A percentile compares a stretch with the other conserved stretches of the same genome.
These are phyloP conservation scores for Aplocera efformata DNA, from an alignment of 2,888 invertebrate genomes.

Conservation along the genomic window DNA sequence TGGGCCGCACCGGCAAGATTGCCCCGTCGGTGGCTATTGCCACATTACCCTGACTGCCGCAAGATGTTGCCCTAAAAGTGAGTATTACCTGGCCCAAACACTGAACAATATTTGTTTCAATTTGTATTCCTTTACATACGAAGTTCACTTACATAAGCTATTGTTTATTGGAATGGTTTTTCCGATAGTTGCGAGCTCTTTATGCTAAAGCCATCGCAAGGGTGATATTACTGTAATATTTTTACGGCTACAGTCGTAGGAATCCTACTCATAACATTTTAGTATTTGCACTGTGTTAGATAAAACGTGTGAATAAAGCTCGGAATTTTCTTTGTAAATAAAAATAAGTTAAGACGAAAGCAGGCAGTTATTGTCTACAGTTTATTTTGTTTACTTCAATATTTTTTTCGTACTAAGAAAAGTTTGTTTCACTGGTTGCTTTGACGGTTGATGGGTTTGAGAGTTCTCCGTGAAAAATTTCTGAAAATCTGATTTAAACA, in stretches of 20 bases:
- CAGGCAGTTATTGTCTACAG: neutral
- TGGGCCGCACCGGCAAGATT: constrained; percentile 88
- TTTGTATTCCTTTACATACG: constrained; percentile 30
- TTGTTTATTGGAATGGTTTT: constrained; percentile 29
- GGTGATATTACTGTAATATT: constrained; percentile 22
- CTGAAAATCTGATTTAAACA: too few relatives aligned
- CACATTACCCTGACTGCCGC: constrained; percentile 91
- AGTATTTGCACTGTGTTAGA: constrained; percentile 17
- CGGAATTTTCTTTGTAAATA: constrained; percentile 2
- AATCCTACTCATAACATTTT: constrained; percentile 24
- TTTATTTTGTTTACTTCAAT: neutral
- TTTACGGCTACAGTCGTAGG: constrained; percentile 18
- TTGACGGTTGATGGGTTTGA: neutral
- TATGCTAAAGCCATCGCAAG: constrained; percentile 19
- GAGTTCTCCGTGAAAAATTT: constrained; percentile 1
- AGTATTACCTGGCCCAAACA: constrained; percentile 37
- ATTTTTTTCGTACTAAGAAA: neutral
- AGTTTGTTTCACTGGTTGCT: constrained; percentile 5
- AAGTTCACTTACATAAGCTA: constrained; percentile 23
- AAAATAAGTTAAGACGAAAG: neutral
- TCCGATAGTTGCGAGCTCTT: constrained; percentile 24
- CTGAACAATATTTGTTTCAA: constrained; percentile 29
- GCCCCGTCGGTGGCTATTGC: constrained; percentile 92
- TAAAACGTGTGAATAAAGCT: constrained; percentile 5
- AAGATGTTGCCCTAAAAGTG: constrained; percentile 92